phyloP scores from a whole-genome alignment of 1,140 invertebrate species.

The Oscheius sp. region DNA sequence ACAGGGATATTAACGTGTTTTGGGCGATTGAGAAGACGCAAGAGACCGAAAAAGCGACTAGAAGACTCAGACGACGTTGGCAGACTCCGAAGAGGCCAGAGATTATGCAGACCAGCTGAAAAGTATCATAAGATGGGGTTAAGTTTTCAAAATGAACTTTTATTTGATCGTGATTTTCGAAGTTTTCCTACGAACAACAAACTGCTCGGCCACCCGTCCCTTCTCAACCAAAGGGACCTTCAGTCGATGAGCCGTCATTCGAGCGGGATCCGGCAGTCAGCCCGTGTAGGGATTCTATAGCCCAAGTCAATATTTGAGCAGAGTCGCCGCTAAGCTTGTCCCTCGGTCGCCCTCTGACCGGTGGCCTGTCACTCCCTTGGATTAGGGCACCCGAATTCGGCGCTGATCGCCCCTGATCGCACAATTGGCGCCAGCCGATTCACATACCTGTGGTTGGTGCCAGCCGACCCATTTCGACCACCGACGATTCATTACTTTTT shows the following conservation, averaged over 20 bases:
- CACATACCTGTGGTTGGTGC: background rate
- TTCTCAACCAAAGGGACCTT: background rate
- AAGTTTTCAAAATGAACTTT: too few species aligned
- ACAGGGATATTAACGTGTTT: conserved; percentile 4
- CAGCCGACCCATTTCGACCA: background rate
- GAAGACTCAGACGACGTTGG: background rate
- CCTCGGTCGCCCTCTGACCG: background rate
- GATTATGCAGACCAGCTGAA: conserved; percentile 15
- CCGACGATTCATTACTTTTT: conserved; percentile 1
- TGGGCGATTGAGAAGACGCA: background rate
- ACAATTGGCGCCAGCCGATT: background rate
- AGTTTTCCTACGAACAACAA: too few species aligned
- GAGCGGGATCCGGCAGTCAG: background rate
- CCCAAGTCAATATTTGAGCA: conserved; percentile 4
- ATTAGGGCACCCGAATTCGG: background rate
- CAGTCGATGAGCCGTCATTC: background rate
- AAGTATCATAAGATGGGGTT: too few species aligned
- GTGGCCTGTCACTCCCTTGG: conserved; percentile 1
- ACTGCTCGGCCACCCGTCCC: too few species aligned
- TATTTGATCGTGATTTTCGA: background rate
- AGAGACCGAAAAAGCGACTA: background rate
- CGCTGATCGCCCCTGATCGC: background rate
- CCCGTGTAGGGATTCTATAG: conserved; percentile 10
- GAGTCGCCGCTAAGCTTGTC: conserved; percentile 1
- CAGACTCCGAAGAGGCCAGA: conserved; percentile 6